These are phyloP conservation scores for Ennomos fuscantarius DNA, from an alignment of 2,888 invertebrate genomes.

Conservation along the genomic window DNA sequence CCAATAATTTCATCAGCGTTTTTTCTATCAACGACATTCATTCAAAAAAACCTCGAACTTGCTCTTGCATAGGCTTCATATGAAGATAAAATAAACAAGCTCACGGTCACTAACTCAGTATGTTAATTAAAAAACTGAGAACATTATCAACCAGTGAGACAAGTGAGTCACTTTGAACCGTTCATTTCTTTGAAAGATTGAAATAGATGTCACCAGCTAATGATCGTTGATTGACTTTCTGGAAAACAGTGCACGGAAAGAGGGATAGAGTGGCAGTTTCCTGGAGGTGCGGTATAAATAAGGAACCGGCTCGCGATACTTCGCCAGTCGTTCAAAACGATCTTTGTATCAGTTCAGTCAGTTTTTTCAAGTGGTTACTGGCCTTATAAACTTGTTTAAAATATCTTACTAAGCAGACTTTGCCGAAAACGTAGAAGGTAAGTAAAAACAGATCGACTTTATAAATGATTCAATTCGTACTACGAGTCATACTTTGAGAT, in stretches of 20 bases:
- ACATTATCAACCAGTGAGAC: constrained; percentile 32
- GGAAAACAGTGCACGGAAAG: constrained; percentile 63
- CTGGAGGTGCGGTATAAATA: constrained; percentile 59
- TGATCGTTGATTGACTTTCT: constrained; percentile 68
- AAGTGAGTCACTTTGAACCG: constrained; percentile 49
- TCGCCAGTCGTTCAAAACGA: constrained; percentile 1
- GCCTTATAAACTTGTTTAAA: no score
- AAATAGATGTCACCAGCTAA: constrained; percentile 62
- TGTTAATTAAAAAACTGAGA: constrained; percentile 3
- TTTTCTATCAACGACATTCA: background rate
- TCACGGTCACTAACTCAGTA: constrained; percentile 23
- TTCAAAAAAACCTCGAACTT: constrained; percentile 11
- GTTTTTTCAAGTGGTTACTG: background rate
- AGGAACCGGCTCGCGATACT: constrained; percentile 30
- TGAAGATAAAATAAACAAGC: constrained; percentile 5
- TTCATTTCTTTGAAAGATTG: constrained; percentile 68
- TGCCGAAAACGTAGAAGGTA: no score
- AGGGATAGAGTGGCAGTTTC: constrained; percentile 55
- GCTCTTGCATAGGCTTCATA: background rate
- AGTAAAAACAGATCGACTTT: no score
- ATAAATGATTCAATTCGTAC: no score
- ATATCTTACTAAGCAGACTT: no score
- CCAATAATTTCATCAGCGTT: background rate
- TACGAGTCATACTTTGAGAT: no score
- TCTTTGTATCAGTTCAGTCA: constrained; percentile 4